Conservation (phyloP, 2,113 vertebrate species). For the Craseonycteris thonglongyai region DNA sequence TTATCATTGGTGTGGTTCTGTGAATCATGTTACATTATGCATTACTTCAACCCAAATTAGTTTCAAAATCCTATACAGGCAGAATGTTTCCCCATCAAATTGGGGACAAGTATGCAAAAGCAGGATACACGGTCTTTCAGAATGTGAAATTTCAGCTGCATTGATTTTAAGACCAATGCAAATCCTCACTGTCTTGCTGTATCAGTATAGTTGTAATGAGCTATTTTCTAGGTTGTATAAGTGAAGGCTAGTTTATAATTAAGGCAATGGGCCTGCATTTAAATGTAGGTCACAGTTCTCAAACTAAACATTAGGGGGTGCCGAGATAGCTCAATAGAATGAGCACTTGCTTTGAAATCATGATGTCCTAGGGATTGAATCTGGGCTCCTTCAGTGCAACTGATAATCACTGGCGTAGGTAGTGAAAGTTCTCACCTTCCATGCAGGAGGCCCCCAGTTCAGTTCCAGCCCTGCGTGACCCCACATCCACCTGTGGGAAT, state of each 20-base stretch:
- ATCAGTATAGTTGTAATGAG: not conserved
- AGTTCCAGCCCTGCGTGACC: too few relatives aligned
- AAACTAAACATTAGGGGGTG: too few relatives aligned
- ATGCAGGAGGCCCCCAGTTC: too few relatives aligned
- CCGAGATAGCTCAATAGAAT: too few relatives aligned
- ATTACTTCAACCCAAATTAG: not conserved
- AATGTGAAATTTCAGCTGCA: not conserved
- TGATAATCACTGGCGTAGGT: too few relatives aligned
- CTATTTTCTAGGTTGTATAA: not conserved
- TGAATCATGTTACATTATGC: not conserved
- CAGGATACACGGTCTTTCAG: not conserved
- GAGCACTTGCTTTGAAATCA: too few relatives aligned
- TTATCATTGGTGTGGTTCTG: not conserved
- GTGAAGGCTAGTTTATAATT: not conserved
- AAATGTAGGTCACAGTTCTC: not conserved
- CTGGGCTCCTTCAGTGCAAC: too few relatives aligned
- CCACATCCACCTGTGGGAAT: too few relatives aligned
- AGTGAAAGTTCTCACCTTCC: too few relatives aligned
- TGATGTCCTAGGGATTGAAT: too few relatives aligned
- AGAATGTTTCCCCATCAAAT: not conserved
- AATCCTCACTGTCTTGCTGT: not conserved
- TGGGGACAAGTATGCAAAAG: not conserved
- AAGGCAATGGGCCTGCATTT: not conserved
- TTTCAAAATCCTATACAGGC: not conserved
- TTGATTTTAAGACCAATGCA: not conserved